Conservation (phyloP, 2,888 invertebrate genomes). For the Morpho deidamia region DNA sequence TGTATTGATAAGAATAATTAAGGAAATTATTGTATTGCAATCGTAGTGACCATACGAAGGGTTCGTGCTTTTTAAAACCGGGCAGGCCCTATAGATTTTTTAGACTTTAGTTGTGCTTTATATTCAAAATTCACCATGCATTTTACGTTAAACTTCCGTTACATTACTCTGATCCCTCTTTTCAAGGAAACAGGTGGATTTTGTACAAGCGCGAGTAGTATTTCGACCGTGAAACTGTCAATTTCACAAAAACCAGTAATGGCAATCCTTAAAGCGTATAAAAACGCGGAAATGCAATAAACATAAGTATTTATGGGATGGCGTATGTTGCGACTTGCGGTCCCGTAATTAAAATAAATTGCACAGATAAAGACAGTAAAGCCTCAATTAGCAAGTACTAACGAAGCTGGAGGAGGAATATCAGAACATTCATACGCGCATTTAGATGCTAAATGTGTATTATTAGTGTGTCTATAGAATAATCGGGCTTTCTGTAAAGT, state of each 20-base stretch:
- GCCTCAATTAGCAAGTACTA: constrained; percentile 24
- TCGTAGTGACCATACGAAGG: no score
- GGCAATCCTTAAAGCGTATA: constrained; percentile 1
- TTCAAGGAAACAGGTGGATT: neutral
- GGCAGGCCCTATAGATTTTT: no score
- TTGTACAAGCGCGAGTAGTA: neutral
- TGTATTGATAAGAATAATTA: no score
- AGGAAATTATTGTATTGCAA: no score
- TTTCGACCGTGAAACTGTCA: neutral
- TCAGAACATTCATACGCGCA: constrained; percentile 1
- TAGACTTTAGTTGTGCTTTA: no score
- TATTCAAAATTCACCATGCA: no score
- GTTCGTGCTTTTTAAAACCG: no score
- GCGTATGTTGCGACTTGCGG: neutral
- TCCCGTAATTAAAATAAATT: constrained; percentile 23
- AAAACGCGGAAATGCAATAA: constrained; percentile 4
- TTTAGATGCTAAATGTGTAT: neutral
- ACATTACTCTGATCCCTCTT: no score
- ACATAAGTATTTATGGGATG: constrained; percentile 5
- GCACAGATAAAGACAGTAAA: constrained; percentile 18
- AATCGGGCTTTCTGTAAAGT: no score
- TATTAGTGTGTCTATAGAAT: neutral
- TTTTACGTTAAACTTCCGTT: no score
- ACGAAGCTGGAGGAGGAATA: constrained; percentile 12
- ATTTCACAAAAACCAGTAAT: neutral